These are phyloP conservation scores for Decapterus maruadsi DNA, from an alignment of 2,797 vertebrate genomes.

Conservation along the genomic window DNA sequence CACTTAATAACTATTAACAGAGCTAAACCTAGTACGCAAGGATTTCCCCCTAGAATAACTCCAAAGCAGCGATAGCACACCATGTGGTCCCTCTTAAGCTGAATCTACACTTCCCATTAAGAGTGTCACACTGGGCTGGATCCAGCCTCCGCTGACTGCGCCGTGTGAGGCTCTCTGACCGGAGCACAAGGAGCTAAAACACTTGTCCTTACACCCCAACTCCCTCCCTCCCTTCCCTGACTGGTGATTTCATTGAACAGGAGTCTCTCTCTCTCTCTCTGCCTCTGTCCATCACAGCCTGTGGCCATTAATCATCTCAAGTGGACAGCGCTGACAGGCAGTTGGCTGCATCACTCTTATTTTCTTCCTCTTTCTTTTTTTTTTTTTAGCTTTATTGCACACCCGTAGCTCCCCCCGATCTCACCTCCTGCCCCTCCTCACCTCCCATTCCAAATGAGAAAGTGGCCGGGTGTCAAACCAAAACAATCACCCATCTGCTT, in stretches of 20 bases:
- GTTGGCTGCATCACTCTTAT: conserved; percentile 79
- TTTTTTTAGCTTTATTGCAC: conserved; percentile 33
- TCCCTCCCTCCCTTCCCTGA: conserved; percentile 26
- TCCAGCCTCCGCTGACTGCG: conserved; percentile 29
- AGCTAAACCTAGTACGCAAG: conserved; percentile 48
- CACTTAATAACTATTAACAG: conserved; percentile 52
- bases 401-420: conserved; percentile 50
- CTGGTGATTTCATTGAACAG: conserved; percentile 69
- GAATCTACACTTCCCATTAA: conserved; percentile 60
- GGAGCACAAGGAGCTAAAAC: conserved; percentile 53
- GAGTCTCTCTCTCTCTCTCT: conserved; percentile 65
- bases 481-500: conserved; percentile 78
- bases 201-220: conserved; percentile 57
- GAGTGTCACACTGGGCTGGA: conserved; percentile 53
- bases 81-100: conserved; percentile 68
- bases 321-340: conserved; percentile 81
- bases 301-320: conserved; percentile 84
- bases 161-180: conserved; percentile 60
- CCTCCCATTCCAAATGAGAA: conserved; percentile 49
- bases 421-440: conserved; percentile 24
- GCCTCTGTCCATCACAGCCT: conserved; percentile 80
- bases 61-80: conserved; percentile 53
- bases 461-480: conserved; percentile 65
- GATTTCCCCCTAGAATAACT: conserved; percentile 60
- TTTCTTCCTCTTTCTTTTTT: conserved; percentile 45